Conservation (phyloP, 2,113 vertebrate species). For the Dendropsophus ebraccatus region DNA sequence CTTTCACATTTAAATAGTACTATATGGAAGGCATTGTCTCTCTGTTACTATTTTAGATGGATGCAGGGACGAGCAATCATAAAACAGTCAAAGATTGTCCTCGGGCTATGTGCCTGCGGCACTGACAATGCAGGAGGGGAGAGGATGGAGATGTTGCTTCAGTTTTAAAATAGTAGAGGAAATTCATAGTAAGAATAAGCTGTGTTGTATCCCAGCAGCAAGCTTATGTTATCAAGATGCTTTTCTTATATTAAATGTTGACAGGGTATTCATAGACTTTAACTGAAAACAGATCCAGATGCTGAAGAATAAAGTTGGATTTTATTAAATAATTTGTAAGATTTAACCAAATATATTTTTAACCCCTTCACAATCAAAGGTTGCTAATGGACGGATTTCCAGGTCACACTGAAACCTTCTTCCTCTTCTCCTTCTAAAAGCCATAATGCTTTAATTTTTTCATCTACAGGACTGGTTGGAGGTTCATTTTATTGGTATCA, state of each 20-base stretch:
- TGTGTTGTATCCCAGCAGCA: not conserved
- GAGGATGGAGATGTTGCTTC: conserved; percentile 1
- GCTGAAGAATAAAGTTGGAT: not conserved
- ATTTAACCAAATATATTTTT: too few species aligned
- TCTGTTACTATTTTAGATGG: conserved; percentile 3
- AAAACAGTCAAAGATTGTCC: conserved; percentile 8
- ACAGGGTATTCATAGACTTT: not conserved
- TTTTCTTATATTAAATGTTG: too few species aligned
- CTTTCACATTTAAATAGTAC: not conserved
- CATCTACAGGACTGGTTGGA: too few species aligned
- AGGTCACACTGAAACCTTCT: too few species aligned
- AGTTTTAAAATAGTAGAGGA: not conserved
- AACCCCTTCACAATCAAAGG: too few species aligned
- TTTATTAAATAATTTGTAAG: not conserved
- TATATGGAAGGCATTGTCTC: not conserved
- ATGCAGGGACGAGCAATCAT: conserved; percentile 23
- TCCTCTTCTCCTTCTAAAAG: too few species aligned
- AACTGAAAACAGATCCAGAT: not conserved
- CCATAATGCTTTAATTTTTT: too few species aligned
- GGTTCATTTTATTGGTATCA: too few species aligned
- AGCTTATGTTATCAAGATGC: not conserved
- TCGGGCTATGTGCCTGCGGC: not conserved
- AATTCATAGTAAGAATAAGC: not conserved
- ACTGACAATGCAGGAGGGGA: not conserved
- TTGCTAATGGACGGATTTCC: too few species aligned